phyloP scores from a whole-genome alignment of 53 echinoderm and acorn worm species.

The Antedon mediterranea region DNA sequence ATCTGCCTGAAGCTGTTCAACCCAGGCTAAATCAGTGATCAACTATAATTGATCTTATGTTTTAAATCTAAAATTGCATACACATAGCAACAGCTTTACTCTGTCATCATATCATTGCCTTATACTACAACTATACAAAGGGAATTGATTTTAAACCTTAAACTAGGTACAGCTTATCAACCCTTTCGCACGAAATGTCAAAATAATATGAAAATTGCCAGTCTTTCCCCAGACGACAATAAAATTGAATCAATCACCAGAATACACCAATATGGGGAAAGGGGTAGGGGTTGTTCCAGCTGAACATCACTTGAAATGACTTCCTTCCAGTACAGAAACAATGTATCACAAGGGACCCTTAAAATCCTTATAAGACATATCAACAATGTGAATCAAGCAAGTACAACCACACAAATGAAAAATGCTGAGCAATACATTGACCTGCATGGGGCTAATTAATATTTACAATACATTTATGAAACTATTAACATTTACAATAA shows the following conservation, averaged over 20 bases:
- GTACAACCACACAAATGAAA: too few species aligned
- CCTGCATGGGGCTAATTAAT: too few species aligned
- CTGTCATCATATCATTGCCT: background rate
- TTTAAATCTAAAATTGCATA: background rate
- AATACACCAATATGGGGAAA: background rate
- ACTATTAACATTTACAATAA: too few species aligned
- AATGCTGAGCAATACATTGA: too few species aligned
- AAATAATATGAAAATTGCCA: background rate
- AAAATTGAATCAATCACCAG: background rate
- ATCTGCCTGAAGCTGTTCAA: background rate
- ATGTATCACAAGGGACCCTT: background rate
- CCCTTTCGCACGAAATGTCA: background rate
- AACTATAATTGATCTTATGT: background rate
- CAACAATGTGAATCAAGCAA: too few species aligned
- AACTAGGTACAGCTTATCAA: background rate
- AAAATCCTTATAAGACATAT: background rate
- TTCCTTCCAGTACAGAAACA: background rate
- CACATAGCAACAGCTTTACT: background rate
- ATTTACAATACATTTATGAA: too few species aligned
- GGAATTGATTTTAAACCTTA: background rate
- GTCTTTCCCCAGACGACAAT: background rate
- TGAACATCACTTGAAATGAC: background rate
- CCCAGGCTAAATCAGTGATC: background rate
- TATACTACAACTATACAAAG: background rate
- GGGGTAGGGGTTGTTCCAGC: background rate